These are phyloP conservation scores for Hemiscyllium ocellatum DNA, from an alignment of 2,113 vertebrate species.

Conservation along the genomic window DNA sequence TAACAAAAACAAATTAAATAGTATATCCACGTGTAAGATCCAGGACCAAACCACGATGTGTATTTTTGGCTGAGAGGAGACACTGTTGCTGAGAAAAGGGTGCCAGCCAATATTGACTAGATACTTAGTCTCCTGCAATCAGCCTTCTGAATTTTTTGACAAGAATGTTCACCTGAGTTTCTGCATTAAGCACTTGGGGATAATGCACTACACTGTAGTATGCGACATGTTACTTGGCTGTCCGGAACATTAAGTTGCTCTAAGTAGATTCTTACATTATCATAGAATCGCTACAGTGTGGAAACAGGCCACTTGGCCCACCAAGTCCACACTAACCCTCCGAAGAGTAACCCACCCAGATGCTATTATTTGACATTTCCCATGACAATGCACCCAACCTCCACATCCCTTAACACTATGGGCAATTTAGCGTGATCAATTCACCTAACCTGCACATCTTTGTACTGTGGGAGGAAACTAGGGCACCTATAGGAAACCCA, in stretches of 20 bases:
- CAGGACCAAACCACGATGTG: neutral
- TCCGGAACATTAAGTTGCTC: neutral
- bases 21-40: neutral
- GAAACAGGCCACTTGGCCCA: no score
- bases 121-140: neutral
- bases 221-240: neutral
- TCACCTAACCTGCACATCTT: no score
- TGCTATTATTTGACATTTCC: no score
- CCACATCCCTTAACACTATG: no score
- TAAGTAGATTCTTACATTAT: neutral
- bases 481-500: no score
- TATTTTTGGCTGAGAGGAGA: neutral
- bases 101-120: neutral
- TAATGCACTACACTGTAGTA: neutral
- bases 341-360: no score
- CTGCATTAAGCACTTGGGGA: neutral
- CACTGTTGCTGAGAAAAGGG: neutral
- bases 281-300: neutral
- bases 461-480: no score
- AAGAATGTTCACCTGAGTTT: neutral
- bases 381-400: no score
- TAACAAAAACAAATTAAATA: neutral
- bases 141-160: neutral
- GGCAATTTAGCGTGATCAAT: no score
- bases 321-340: no score